Conservation (phyloP, 2,797 vertebrate genomes). For the Hirundo rustica region DNA sequence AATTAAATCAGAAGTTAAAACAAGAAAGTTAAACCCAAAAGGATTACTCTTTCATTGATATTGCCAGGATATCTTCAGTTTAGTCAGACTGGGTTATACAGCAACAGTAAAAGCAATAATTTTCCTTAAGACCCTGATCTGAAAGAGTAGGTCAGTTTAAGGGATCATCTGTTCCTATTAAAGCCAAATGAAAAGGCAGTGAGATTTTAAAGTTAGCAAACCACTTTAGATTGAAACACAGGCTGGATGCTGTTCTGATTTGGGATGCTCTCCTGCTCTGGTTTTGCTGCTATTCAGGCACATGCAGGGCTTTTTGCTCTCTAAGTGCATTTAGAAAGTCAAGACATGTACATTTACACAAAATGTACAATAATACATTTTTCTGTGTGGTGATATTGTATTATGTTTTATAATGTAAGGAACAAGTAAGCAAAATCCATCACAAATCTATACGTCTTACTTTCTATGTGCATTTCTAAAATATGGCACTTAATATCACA, state of each 20-base stretch:
- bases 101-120: not conserved
- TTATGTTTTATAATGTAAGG: not conserved
- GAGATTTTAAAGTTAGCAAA: not conserved
- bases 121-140: not conserved
- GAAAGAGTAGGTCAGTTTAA: not conserved
- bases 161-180: not conserved
- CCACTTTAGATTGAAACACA: not conserved
- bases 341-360: not conserved
- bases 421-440: not conserved
- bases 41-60: not conserved
- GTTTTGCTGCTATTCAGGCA: not conserved
- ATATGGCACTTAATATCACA: not conserved
- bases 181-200: not conserved
- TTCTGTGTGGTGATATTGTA: not conserved
- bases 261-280: not conserved
- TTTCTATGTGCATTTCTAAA: not conserved
- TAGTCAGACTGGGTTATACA: not conserved
- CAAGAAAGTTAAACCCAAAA: not conserved
- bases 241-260: not conserved
- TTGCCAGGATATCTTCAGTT: not conserved
- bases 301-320: not conserved
- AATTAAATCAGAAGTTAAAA: slow-evolving; percentile 7
- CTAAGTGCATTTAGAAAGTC: not conserved
- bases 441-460: not conserved
- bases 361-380: not conserved